phyloP scores from a whole-genome alignment of 2,888 invertebrate genomes.

The Phengaris alcon region DNA sequence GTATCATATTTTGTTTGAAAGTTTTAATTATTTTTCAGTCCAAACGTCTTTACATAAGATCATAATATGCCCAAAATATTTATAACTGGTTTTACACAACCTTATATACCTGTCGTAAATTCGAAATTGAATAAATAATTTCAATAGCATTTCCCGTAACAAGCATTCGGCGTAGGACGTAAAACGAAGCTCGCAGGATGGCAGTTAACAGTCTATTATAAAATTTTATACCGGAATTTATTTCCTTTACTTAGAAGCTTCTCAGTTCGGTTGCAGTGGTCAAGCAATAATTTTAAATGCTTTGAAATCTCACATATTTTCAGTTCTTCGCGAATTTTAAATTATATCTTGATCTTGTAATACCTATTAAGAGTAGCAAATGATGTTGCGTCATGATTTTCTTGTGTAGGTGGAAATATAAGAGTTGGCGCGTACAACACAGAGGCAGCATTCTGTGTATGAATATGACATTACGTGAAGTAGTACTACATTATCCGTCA shows the following conservation, averaged over 20 bases:
- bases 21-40: too few species aligned
- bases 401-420: too few species aligned
- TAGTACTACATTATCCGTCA: too few species aligned
- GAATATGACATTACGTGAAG: too few species aligned
- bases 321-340: slow-evolving; percentile 18
- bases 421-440: too few species aligned
- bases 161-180: slow-evolving; percentile 41
- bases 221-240: slow-evolving; percentile 46
- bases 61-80: too few species aligned
- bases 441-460: too few species aligned
- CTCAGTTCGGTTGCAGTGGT: slow-evolving; percentile 38
- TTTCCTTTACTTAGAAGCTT: slow-evolving; percentile 43
- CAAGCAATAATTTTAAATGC: slow-evolving; percentile 43
- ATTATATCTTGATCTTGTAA: background rate
- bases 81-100: too few species aligned
- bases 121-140: slow-evolving; percentile 37
- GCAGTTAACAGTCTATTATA: slow-evolving; percentile 48
- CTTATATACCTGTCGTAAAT: background rate
- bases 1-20: too few species aligned
- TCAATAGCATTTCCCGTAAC: slow-evolving; percentile 39
- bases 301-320: slow-evolving; percentile 37
- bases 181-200: slow-evolving; percentile 42
- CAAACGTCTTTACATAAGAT: too few species aligned
- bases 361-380: background rate
- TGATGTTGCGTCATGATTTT: too few species aligned